Conservation (phyloP, 2,113 vertebrate genomes). For the Nannospalax galili region DNA sequence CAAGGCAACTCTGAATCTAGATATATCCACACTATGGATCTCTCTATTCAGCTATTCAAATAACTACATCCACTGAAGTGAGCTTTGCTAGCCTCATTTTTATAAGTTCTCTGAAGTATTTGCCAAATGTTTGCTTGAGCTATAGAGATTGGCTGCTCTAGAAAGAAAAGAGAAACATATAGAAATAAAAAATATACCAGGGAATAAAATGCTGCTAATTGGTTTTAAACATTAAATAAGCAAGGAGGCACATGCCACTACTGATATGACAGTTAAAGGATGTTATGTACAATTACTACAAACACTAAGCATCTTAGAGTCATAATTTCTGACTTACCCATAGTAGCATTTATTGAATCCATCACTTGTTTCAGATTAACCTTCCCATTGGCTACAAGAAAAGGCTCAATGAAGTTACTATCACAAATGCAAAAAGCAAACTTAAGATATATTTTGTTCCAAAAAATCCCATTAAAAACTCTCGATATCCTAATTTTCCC, state of each 20-base stretch:
- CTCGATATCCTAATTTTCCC: neutral
- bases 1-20: neutral
- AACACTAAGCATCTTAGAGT: neutral
- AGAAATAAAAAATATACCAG: neutral
- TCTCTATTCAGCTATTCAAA: neutral
- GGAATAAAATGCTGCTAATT: neutral
- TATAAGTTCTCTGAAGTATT: neutral
- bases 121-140: neutral
- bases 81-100: neutral
- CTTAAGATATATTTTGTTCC: neutral
- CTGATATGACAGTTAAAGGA: neutral
- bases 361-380: slow-evolving; percentile 22
- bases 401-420: neutral
- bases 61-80: neutral
- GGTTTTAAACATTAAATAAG: neutral
- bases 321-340: slow-evolving; percentile 23
- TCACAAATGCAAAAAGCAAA: neutral
- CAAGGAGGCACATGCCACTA: neutral
- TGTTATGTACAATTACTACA: neutral
- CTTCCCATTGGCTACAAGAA: slow-evolving; percentile 31
- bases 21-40: neutral
- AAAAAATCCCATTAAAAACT: neutral
- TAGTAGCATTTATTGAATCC: neutral
- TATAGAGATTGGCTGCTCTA: neutral
- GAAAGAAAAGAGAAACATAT: neutral